phyloP scores from a whole-genome alignment of 1,140 invertebrate species.

The Drosophila murphyi region DNA sequence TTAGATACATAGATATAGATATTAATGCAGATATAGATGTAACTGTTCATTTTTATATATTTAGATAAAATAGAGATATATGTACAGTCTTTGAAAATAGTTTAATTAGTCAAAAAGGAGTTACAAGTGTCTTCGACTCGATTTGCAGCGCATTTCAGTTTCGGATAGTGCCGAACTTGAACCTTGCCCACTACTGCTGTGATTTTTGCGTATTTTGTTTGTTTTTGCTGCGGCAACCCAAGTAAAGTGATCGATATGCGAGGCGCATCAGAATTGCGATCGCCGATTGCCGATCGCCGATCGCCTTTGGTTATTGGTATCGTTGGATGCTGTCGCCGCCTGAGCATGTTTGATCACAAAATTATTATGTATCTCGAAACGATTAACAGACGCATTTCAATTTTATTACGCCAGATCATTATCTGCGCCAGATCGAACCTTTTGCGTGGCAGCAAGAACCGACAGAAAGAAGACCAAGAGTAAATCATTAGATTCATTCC shows the following conservation, averaged over 20 bases:
- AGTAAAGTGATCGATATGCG: constrained; percentile 68
- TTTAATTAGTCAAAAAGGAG: too few species aligned
- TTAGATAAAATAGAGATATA: too few species aligned
- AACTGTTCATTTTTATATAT: too few species aligned
- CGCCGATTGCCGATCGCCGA: constrained; percentile 3
- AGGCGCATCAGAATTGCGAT: constrained; percentile 44
- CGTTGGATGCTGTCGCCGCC: constrained; percentile 29
- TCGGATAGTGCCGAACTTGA: constrained; percentile 7
- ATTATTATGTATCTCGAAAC: constrained; percentile 81
- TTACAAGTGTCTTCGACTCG: not conserved
- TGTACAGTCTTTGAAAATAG: too few species aligned
- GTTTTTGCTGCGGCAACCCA: constrained; percentile 10
- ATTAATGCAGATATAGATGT: too few species aligned
- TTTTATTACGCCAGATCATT: constrained; percentile 80
- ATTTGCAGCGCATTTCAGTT: constrained; percentile 22
- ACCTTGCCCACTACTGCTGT: constrained; percentile 51
- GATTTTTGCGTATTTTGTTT: constrained; percentile 71
- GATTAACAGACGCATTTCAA: constrained; percentile 81
- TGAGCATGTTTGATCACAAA: constrained; percentile 58
- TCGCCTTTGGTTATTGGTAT: constrained; percentile 18
- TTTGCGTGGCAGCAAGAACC: constrained; percentile 19
- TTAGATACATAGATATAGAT: too few species aligned
- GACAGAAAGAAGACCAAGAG: constrained; percentile 46
- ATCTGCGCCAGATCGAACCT: constrained; percentile 55
- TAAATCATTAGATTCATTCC: constrained; percentile 73